Evolutionary conservation across 2,113 vertebrate genomes (phyloP).

Genomic region (Pseudopipra pipra): DNA sequence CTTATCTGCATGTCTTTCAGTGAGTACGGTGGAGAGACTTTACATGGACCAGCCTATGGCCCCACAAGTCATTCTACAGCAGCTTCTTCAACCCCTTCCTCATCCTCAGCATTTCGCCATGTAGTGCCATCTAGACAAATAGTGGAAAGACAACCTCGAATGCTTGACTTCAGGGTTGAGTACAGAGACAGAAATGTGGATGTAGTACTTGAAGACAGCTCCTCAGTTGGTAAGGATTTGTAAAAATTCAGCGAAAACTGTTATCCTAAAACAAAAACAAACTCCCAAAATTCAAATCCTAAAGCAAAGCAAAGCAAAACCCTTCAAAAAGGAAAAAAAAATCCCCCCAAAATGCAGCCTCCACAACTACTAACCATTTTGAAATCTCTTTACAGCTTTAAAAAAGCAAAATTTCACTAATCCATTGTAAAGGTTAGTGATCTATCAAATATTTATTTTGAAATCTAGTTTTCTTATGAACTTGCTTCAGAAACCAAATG

Average conservation of each 20-base stretch:
- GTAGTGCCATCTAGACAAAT: slow-evolving; percentile 88
- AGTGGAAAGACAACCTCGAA: slow-evolving; percentile 91
- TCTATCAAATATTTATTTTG: not conserved
- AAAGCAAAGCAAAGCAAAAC: not conserved
- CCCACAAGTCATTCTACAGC: slow-evolving; percentile 75
- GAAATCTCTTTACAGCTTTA: slow-evolving; percentile 36
- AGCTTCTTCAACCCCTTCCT: slow-evolving; percentile 78
- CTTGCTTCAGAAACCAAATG: slow-evolving; percentile 25
- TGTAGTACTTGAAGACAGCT: slow-evolving; percentile 94
- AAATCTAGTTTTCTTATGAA: slow-evolving; percentile 1
- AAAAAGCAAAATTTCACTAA: slow-evolving; percentile 35
- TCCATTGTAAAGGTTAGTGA: slow-evolving; percentile 17
- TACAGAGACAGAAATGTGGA: slow-evolving; percentile 93
- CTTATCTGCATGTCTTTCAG: slow-evolving; percentile 68
- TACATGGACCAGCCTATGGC: slow-evolving; percentile 78
- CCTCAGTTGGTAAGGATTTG: slow-evolving; percentile 88
- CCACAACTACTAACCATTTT: not conserved
- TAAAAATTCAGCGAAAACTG: not conserved
- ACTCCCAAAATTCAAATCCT: not conserved
- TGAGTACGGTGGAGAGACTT: slow-evolving; percentile 83
- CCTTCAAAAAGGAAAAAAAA: not conserved
- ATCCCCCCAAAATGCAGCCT: not conserved
- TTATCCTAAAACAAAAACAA: not conserved
- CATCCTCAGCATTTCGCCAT: slow-evolving; percentile 89
- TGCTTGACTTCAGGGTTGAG: slow-evolving; percentile 96